These are phyloP conservation scores for Lepidurus couesii DNA, from an alignment of 1,140 invertebrate species.

Conservation along the genomic window DNA sequence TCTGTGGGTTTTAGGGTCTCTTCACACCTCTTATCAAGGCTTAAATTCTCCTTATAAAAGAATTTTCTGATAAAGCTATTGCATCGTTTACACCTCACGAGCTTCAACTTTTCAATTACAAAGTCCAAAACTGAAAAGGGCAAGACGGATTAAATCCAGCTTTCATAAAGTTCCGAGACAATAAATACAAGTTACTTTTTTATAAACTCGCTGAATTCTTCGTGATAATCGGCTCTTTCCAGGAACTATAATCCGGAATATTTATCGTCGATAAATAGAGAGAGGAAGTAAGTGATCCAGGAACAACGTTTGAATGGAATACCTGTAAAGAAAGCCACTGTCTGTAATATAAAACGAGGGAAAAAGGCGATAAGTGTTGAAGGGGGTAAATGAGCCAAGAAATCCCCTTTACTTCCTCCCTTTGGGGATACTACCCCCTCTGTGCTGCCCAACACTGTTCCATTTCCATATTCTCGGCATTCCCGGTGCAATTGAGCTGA, in stretches of 20 bases:
- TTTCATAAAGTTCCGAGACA: background rate
- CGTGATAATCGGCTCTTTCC: too few relatives aligned
- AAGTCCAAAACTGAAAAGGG: background rate
- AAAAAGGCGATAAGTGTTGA: conserved; percentile 8
- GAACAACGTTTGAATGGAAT: background rate
- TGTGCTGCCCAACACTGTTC: background rate
- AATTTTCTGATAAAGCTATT: background rate
- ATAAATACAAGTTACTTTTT: background rate
- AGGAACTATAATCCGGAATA: too few relatives aligned
- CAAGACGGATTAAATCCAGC: background rate
- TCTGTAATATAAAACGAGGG: background rate
- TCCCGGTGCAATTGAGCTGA: conserved; percentile 15
- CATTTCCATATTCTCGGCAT: background rate
- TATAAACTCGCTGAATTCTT: background rate
- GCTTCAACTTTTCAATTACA: background rate
- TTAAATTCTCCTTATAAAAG: background rate
- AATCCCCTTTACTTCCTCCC: conserved; percentile 18
- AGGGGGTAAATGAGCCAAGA: conserved; percentile 15
- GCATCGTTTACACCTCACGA: background rate
- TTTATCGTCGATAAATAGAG: too few relatives aligned
- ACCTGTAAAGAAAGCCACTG: background rate
- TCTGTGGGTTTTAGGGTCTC: background rate
- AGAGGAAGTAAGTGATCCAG: too few relatives aligned
- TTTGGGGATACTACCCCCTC: background rate
- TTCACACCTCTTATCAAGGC: conserved; percentile 21